These are phyloP conservation scores for Pantherophis alleghaniensis DNA, from an alignment of 2,797 vertebrate species.

Conservation along the genomic window DNA sequence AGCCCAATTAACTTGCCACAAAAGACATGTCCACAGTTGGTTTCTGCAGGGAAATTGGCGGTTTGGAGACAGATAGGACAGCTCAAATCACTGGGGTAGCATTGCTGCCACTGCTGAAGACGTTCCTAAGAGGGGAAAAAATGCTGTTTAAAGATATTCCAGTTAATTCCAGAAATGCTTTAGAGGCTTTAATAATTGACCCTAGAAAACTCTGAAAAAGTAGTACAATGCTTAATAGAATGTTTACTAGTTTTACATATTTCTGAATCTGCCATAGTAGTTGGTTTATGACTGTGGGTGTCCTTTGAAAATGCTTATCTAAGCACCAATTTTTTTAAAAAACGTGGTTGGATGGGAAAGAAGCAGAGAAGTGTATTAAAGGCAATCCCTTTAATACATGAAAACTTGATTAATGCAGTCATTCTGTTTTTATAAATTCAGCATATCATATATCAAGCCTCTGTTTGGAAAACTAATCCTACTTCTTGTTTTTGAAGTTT, in stretches of 20 bases:
- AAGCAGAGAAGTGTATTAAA: not conserved
- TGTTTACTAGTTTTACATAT: not conserved
- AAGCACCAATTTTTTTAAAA: not conserved
- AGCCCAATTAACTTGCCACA: constrained; percentile 72
- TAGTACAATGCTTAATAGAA: not conserved
- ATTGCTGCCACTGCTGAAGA: constrained; percentile 51
- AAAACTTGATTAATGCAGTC: constrained; percentile 5
- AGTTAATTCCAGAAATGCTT: constrained; percentile 30
- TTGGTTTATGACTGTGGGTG: not conserved
- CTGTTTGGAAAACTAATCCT: constrained; percentile 43
- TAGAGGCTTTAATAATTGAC: not conserved
- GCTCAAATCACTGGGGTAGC: constrained; percentile 67
- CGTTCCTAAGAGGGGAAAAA: constrained; percentile 49
- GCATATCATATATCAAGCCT: constrained; percentile 19
- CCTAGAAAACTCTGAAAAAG: not conserved
- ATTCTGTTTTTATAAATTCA: constrained; percentile 24
- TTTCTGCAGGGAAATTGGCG: constrained; percentile 78
- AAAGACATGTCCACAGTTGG: constrained; percentile 85
- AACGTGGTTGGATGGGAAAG: not conserved
- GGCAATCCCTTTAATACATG: not conserved
- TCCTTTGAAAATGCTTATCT: constrained; percentile 32
- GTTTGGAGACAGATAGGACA: constrained; percentile 84
- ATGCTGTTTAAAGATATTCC: not conserved
- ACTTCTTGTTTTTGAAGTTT: constrained; percentile 44
- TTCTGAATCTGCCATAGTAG: not conserved